Conservation (phyloP, 23 tunicate genomes). For the Trididemnum clinides region DNA sequence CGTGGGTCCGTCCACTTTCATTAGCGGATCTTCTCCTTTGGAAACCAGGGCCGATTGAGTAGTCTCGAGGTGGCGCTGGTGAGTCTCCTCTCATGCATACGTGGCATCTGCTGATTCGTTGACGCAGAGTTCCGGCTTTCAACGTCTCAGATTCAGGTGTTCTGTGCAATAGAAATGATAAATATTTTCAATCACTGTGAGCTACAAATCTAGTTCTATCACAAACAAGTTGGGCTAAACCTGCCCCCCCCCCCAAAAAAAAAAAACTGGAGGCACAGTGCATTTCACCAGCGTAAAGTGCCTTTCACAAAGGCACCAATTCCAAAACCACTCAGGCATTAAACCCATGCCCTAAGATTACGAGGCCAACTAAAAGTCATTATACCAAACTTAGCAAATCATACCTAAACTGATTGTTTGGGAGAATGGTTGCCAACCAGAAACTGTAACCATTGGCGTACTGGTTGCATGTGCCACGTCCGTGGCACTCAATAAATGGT, state of each 20-base stretch:
- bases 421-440: constrained; percentile 92
- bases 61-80: constrained; percentile 11
- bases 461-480: constrained; percentile 93
- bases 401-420: constrained; percentile 71
- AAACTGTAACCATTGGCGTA: constrained; percentile 94
- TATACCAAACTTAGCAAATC: background rate
- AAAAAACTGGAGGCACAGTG: no score
- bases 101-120: constrained; percentile 90
- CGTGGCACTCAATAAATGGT: constrained; percentile 96
- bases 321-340: background rate
- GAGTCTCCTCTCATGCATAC: constrained; percentile 86
- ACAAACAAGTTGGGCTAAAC: no score
- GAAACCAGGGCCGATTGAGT: background rate
- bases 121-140: constrained; percentile 84
- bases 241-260: no score
- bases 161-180: no score
- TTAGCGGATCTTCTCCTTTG: constrained; percentile 43
- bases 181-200: no score
- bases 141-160: constrained; percentile 74
- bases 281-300: background rate
- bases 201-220: no score
- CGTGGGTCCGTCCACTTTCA: background rate
- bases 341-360: no score
- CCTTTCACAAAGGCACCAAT: background rate
- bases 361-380: background rate